phyloP scores from a whole-genome alignment of 1,140 invertebrate genomes.

The Drosophila orena region DNA sequence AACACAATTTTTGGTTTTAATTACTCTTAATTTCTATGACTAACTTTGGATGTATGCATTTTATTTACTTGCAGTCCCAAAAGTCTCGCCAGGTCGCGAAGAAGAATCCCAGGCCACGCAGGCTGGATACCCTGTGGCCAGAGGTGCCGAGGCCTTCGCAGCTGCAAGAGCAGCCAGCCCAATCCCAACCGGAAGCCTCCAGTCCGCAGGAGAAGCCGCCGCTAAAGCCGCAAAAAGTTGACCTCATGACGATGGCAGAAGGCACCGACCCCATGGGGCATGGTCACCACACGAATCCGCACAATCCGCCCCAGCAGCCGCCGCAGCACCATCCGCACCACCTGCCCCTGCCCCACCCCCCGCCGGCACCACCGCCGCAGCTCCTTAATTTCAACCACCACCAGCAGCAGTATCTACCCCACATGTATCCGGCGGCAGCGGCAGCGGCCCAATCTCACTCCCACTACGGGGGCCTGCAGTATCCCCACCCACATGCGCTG shows the following conservation, averaged over 20 bases:
- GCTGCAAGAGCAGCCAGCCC: constrained; percentile 5
- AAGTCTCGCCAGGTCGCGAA: constrained; percentile 32
- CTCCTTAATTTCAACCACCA: constrained; percentile 54
- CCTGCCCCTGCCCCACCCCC: constrained; percentile 63
- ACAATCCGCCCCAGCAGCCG: constrained; percentile 68
- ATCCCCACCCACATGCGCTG: constrained; percentile 64
- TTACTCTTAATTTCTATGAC: neutral
- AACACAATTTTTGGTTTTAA: neutral
- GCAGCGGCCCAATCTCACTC: constrained; percentile 38
- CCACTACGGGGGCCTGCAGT: constrained; percentile 68
- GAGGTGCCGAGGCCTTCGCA: constrained; percentile 15
- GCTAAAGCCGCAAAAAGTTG: constrained; percentile 70
- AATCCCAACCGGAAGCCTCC: constrained; percentile 23
- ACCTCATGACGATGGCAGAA: constrained; percentile 85
- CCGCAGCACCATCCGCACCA: constrained; percentile 59
- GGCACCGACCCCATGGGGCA: constrained; percentile 85
- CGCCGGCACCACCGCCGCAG: constrained; percentile 41
- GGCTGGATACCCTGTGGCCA: constrained; percentile 25
- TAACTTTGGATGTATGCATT: neutral
- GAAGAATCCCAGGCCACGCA: constrained; percentile 54
- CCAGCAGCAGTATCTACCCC: constrained; percentile 62
- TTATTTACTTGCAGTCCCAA: constrained; percentile 22
- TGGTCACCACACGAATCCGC: constrained; percentile 76
- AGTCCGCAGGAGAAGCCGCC: constrained; percentile 30
- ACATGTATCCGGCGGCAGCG: constrained; percentile 49